Evolutionary conservation across 1,140 invertebrate species (phyloP).

Genomic region (Bombus fervidus): DNA sequence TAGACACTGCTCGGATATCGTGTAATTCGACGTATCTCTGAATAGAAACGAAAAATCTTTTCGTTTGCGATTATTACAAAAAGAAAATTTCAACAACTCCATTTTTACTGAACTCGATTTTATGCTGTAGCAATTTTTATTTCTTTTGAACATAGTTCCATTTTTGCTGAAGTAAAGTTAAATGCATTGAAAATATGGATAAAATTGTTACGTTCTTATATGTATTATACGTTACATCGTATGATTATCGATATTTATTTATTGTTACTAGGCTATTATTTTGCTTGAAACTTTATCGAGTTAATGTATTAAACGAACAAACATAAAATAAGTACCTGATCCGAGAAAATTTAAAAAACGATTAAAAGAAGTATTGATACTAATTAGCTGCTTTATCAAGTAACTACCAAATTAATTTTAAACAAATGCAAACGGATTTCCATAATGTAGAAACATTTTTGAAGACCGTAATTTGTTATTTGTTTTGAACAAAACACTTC

Average conservation of each 20-base stretch:
- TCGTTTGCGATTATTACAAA: not conserved
- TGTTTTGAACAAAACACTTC: not conserved
- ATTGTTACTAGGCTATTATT: rapidly evolving
- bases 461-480: not conserved
- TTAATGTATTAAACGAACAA: no score
- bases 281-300: not conserved
- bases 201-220: not conserved
- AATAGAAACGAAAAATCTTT: not conserved
- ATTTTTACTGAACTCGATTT: not conserved
- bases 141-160: no score
- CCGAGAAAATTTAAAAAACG: no score
- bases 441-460: no score
- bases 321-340: no score
- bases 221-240: no score
- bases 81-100: no score
- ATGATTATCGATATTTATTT: not conserved
- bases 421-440: not conserved
- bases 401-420: not conserved
- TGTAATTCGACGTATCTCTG: not conserved
- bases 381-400: no score
- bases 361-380: no score
- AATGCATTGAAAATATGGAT: not conserved
- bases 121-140: not conserved
- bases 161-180: no score
- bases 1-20: not conserved